Evolutionary conservation across 2,888 invertebrate genomes (phyloP).

Genomic region (Villa cingulata): DNA sequence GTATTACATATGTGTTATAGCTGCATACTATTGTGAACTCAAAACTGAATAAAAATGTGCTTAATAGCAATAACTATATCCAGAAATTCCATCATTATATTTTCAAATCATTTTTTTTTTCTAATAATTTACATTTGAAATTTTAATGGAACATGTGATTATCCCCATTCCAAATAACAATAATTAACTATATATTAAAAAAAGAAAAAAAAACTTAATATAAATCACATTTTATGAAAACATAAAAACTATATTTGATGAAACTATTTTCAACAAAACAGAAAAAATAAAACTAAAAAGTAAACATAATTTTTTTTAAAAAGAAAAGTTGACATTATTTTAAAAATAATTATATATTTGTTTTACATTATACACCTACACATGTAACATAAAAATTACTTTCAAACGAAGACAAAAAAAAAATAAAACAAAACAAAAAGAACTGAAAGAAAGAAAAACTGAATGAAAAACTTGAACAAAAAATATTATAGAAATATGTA

Average conservation of each 20-base stretch:
- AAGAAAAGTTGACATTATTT: slow-evolving; percentile 3
- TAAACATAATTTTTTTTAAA: neutral
- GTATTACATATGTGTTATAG: no score
- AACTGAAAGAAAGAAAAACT: neutral
- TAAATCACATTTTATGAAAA: slow-evolving; percentile 3
- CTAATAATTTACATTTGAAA: no score
- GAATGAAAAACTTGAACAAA: neutral
- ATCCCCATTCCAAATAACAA: no score
- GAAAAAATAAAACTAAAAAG: slow-evolving; percentile 3
- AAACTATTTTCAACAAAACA: slow-evolving; percentile 7
- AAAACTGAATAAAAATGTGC: no score
- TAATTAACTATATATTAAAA: slow-evolving; percentile 15
- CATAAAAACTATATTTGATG: slow-evolving; percentile 3
- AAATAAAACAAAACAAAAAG: slow-evolving; percentile 5
- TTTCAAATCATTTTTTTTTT: no score
- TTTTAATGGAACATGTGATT: no score
- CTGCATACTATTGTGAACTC: no score
- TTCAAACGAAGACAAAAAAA: neutral
- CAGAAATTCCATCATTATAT: no score
- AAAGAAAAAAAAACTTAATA: slow-evolving; percentile 16
- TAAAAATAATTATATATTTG: neutral
- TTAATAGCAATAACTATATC: no score
- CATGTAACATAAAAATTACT: neutral
- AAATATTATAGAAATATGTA: no score
- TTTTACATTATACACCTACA: neutral